Evolutionary conservation across 2,113 vertebrate species (phyloP), one percentile per base, ranked within the genome.

Genomic region (Lophura nycthemera): DNA sequence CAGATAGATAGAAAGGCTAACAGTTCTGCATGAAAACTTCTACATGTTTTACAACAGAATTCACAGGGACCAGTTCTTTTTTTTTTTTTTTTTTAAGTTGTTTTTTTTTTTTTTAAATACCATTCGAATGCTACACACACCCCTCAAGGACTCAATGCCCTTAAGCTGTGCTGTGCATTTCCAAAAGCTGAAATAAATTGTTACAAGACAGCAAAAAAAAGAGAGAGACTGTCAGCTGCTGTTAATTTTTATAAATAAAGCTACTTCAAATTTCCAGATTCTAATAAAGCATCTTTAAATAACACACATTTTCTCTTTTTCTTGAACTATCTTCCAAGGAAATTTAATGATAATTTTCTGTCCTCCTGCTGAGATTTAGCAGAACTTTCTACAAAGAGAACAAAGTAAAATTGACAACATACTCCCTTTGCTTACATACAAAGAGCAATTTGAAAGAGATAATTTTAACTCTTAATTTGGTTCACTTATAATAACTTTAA

Each of bases 401-500:
- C 9, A 43, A 84, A 89, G 21, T 60, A 59, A 86, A 89, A 70
- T 24, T 86, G 76, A 63, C 13, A 75, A 57, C 15, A 70, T 16
- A 30, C 14, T 91, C 17, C 40, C 94, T 67, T 81, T 83, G 47
- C 57, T 69, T 74, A 63, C 32, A 38, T 18, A 69, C 16, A 88
- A 66, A 6, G 32, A 86, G 67, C 59, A 91, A 83, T 86, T 11
- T 67, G 38, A 86, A 85, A 77, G 42, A 56, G 1, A 2, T 27
- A 59, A 72, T 74, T 95, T 48, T 80, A 15, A 66, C 47, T 70
- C 92, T 76, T 45, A 76, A 47, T 59, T 83, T 52, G 16, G 17
- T 92, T 88, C 10, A 90, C 59, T 71, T 75, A 32, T 34, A 90
- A 90, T 81, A 81, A 88, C 22, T 30, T 81, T 67, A 81, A 88